Evolutionary conservation across 2,797 vertebrate genomes (phyloP), one percentile per base, ranked within the genome.

Genomic region (Syngnathus acus): DNA sequence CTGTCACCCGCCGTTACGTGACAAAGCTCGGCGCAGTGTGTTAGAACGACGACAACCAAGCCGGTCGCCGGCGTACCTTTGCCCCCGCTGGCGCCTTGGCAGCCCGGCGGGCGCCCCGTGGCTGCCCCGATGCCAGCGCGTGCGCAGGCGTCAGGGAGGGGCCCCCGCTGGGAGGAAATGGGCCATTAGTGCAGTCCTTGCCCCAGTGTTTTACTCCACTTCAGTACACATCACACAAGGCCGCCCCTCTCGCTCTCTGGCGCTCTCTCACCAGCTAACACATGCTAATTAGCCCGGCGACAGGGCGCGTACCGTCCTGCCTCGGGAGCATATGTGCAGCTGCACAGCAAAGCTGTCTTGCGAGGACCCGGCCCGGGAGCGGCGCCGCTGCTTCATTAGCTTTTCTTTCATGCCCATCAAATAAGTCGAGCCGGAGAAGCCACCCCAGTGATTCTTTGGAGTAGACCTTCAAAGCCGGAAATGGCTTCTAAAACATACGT

Each of bases 141-240:
- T 87, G 86, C 72, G 37, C 68, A 75, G 21, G 72, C 81, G 64
- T 81, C 13, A 69, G 79, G 81, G 81, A 73, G 77, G 73, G 75
- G 72, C 78, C 75, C 74, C 86, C 45, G 23, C 45, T 55, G 87
- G 84, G 81, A 87, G 85, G 88, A 89, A 90, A 81, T 69, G 81
- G 82, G 82, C 86, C 86, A 90, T 91, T 90, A 90, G 84, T 70
- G 68, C 77, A 67, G 81, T 83, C 85, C 85, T 83, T 85, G 84
- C 85, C 88, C 87, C 77, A 60, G 74, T 78, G 48, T 83, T 88
- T 88, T 82, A 79, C 84, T 89, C 76, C 86, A 89, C 83, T 89
- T 86, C 84, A 87, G 81, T 85, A 84, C 82, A 89, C 82, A 87
- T 88, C 85, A 86, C 80, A 85, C 74, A 80, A 75, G 77, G 79